Percentiles rank a stretch among this genome's conserved stretches.
phyloP scores from a whole-genome alignment of 2,888 invertebrate species.

The Temnothorax unifasciatus region DNA sequence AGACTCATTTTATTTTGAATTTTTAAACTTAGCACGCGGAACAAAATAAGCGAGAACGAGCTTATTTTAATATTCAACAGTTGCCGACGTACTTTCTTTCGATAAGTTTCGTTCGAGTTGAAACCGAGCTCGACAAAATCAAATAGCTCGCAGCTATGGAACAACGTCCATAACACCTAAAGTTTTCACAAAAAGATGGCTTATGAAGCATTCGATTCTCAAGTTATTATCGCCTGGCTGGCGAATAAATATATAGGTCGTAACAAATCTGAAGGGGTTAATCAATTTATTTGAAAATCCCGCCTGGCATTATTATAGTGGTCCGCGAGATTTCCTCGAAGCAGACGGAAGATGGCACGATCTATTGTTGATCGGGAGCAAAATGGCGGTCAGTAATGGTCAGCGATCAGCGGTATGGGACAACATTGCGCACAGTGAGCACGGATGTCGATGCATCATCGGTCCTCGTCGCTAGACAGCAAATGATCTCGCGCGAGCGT shows the following conservation, averaged over 20 bases:
- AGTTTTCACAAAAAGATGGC: too few relatives aligned
- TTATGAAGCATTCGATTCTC: neutral
- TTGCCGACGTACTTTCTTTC: conserved; percentile 9
- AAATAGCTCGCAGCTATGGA: neutral
- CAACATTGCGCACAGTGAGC: conserved; percentile 57
- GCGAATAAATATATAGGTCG: neutral
- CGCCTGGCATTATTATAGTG: neutral
- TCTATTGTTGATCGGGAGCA: conserved; percentile 88
- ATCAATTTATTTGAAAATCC: neutral
- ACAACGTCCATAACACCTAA: neutral
- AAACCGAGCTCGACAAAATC: neutral
- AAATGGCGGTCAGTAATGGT: conserved; percentile 82
- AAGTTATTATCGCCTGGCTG: too few relatives aligned
- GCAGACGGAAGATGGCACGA: conserved; percentile 88
- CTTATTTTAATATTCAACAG: conserved; percentile 34
- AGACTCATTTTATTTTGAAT: neutral
- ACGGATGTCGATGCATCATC: conserved; percentile 18
- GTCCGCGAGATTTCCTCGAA: conserved; percentile 21
- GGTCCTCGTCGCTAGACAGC: conserved; percentile 64
- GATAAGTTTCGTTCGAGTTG: too few relatives aligned
- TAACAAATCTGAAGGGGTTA: neutral
- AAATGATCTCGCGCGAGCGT: conserved; percentile 73
- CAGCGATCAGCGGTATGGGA: conserved; percentile 73
- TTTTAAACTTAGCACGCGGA: too few relatives aligned
- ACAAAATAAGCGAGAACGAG: too few relatives aligned